Base-by-base conservation (phyloP, 2,888 invertebrate species). In the Microctonus hyperodae region DNA sequence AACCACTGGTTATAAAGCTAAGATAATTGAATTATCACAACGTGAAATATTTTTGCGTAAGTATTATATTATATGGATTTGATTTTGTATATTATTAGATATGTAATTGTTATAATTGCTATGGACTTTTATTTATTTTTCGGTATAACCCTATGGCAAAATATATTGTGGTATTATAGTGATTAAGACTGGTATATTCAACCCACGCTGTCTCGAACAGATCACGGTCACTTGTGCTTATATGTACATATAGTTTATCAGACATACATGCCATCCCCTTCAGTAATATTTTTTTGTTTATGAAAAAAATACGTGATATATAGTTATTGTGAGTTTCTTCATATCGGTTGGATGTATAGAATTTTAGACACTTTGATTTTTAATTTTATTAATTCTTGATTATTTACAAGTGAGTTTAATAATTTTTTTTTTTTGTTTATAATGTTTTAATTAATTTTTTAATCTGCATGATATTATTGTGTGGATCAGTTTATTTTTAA, bases 141-240 rank as follows among this genome's bases (percentile, higher is more conserved):
- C 53, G 35, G 37, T 53, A 51, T 62, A 62, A 62, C 53, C 62
- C 53, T n/a, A 53, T 37, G 20, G 37, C 37, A 51, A 62, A 40
- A 55, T 35, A 37, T 53, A 40, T 62, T 62, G 62, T 37, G 62
- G 28, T 62, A 37, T 20, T 62, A 53, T 16, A 51, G 22, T 62
- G 37, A 62, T 62, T 40, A 53, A 55, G 20, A 33, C 33, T 22
- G 55, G 44, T 44, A 44, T 35, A 37, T 53, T 55, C 51, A 37
- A 25, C 62, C 62, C 62, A 62, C 62, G 62, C 62, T 55, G 59
- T 59, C 59, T 59, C 59, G 44, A 44, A 16, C 59, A 44, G 44
- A 44, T 44, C 44, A 44, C 44, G 44, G 44, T 44, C 44, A 44
- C 16, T 44, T 44, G n/a, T n/a, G 44, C 16, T 16, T 44, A 44